Percentiles rank a stretch among this genome's conserved stretches.
These are phyloP conservation scores for Rhineura floridana DNA, from an alignment of 2,113 vertebrate species.

Conservation along the genomic window DNA sequence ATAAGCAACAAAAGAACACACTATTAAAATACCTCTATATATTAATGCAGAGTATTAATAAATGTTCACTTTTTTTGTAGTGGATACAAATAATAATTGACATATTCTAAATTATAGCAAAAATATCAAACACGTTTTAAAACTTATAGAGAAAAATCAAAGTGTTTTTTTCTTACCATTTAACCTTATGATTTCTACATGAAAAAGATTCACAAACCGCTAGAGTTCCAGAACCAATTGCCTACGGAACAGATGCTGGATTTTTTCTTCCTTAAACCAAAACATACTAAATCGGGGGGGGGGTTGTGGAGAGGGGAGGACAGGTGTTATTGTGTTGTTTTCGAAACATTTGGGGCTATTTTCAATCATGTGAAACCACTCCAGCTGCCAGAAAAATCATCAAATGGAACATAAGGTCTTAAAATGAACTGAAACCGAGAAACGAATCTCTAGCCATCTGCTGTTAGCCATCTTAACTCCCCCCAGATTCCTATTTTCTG, in stretches of 20 bases:
- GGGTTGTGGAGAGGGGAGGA: not conserved
- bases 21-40: not conserved
- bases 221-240: not conserved
- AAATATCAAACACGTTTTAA: not conserved
- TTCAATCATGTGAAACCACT: not conserved
- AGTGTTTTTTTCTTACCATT: not conserved
- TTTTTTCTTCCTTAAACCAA: conserved; percentile 10
- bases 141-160: not conserved
- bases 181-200: not conserved
- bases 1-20: not conserved
- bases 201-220: not conserved
- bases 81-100: not conserved
- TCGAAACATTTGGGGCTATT: conserved; percentile 2
- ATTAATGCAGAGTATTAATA: not conserved
- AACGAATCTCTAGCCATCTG: conserved; percentile 28
- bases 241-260: not conserved
- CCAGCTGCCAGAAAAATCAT: not conserved
- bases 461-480: not conserved
- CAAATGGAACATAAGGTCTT: not conserved
- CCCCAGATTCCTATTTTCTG: not conserved
- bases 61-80: not conserved
- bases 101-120: not conserved
- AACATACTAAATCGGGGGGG: conserved; percentile 13
- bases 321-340: conserved; percentile 24
- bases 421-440: conserved; percentile 28